Evolutionary conservation across 2,888 invertebrate genomes (phyloP), one percentile per base, ranked within the genome.

Genomic region (Alcis repandata): DNA sequence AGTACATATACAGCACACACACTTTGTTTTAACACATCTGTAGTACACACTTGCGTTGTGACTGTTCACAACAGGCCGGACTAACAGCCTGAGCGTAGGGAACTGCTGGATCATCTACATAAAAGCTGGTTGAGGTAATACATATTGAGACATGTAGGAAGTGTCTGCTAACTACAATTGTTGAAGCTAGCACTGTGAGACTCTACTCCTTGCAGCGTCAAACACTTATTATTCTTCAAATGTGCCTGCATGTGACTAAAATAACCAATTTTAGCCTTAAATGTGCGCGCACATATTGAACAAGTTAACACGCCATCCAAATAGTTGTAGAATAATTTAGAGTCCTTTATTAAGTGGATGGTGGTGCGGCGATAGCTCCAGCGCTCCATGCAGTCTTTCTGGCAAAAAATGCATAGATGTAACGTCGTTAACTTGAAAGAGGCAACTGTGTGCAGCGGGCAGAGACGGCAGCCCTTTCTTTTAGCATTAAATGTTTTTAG

Each of bases 231-330:
- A 17, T 1, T 33, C 11, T 33, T 49, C 11, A 33, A 49, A 49
- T 49, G 53, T 0, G 20, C 3, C 10, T 27, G 20, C 40, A 53
- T 53, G 15, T 53, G 53, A 53, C 53, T 53, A 27, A 38, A 53
- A 15, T 53, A 53, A 15, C 40, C 53, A 15, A 53, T 53, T 22
- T 53, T 53, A 15, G 36, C 22, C 2, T 40, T 22, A 38, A 53
- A 53, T 1, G 40, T 40, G 15, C 53, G 53, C 4, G 9, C 9
- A 17, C 53, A 53, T 13, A 53, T 38, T 3, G 40, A 15, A 41
- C 53, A 53, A 11, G 27, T 41, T 9, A 53, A 22, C 10, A 53
- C 53, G 0, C 53, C 53, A 6, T 41, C 15, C 1, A 53, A 27
- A 40, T 53, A 53, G 8, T 53, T 53, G 17, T 53, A 53, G 27